Conservation (phyloP, 2,113 vertebrate genomes). For the Syngnathus floridae region DNA sequence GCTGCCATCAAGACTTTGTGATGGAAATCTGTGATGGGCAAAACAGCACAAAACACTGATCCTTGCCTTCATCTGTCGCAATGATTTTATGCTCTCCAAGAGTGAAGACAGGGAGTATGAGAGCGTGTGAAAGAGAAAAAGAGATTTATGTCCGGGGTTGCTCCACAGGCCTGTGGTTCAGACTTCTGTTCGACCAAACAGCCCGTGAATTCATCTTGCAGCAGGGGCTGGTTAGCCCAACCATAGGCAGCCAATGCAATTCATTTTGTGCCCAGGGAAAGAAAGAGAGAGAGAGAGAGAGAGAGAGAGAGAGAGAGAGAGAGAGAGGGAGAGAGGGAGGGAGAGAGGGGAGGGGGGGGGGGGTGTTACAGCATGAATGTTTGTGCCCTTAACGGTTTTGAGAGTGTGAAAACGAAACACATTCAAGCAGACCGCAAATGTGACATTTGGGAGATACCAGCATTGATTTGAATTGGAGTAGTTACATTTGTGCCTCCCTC, state of each 20-base stretch:
- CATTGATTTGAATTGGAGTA: conserved; percentile 55
- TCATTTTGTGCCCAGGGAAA: conserved; percentile 2
- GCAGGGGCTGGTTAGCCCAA: conserved; percentile 43
- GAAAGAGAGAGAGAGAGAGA: conserved; percentile 1
- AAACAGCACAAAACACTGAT: conserved; percentile 62
- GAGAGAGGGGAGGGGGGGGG: not conserved
- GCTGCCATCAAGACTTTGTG: conserved; percentile 64
- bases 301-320: not conserved
- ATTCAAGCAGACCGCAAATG: conserved; percentile 45
- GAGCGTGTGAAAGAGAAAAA: conserved; percentile 39
- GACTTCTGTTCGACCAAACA: conserved; percentile 57
- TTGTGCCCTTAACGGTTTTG: not conserved
- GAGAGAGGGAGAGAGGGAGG: not conserved
- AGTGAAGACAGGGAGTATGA: conserved; percentile 39
- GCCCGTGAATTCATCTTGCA: conserved; percentile 49
- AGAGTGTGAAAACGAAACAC: conserved; percentile 5
- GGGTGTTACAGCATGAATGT: conserved; percentile 2
- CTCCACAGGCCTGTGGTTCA: conserved; percentile 51
- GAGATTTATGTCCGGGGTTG: conserved; percentile 46
- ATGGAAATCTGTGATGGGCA: conserved; percentile 66
- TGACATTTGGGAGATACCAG: conserved; percentile 39
- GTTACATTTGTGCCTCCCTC: conserved; percentile 47
- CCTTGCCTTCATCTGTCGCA: conserved; percentile 62
- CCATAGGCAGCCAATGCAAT: conserved; percentile 32
- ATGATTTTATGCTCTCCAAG: conserved; percentile 54